These are phyloP conservation scores for Andrena cerasifolii DNA, from an alignment of 1,140 invertebrate species.

Conservation along the genomic window DNA sequence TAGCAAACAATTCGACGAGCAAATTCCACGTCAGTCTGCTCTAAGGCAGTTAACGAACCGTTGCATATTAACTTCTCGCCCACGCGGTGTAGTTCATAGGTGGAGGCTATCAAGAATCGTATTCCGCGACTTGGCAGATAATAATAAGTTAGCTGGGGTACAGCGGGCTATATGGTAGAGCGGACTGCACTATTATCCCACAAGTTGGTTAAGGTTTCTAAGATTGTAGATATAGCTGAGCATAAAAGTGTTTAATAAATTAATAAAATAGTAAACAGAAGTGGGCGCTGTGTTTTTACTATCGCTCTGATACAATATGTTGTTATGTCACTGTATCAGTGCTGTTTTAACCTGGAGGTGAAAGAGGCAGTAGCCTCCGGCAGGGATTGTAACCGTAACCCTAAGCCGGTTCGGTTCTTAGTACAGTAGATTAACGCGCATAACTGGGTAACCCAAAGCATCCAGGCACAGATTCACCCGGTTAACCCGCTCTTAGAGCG, in stretches of 20 bases:
- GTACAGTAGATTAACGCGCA: no score
- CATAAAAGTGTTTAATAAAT: neutral
- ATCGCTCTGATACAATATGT: neutral
- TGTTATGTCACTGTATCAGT: no score
- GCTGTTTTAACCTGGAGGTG: no score
- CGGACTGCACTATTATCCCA: neutral
- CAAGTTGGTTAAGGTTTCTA: neutral
- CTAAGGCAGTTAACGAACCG: slow-evolving; percentile 86
- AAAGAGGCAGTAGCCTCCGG: no score
- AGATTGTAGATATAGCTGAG: neutral
- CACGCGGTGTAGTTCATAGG: slow-evolving; percentile 87
- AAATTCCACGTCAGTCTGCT: slow-evolving; percentile 89
- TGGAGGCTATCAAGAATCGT: slow-evolving; percentile 94
- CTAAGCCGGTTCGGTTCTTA: no score
- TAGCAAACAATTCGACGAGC: slow-evolving; percentile 43
- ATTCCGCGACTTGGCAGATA: slow-evolving; percentile 93
- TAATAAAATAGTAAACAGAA: neutral
- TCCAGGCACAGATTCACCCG: no score
- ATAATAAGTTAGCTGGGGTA: slow-evolving; percentile 94
- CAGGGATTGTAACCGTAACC: no score
- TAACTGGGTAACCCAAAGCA: no score
- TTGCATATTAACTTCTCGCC: slow-evolving; percentile 91
- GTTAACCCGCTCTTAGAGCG: no score
- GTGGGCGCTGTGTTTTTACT: neutral
- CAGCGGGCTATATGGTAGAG: slow-evolving; percentile 93